Conservation (phyloP, 1,140 invertebrate genomes). For the Zophobas morio region DNA sequence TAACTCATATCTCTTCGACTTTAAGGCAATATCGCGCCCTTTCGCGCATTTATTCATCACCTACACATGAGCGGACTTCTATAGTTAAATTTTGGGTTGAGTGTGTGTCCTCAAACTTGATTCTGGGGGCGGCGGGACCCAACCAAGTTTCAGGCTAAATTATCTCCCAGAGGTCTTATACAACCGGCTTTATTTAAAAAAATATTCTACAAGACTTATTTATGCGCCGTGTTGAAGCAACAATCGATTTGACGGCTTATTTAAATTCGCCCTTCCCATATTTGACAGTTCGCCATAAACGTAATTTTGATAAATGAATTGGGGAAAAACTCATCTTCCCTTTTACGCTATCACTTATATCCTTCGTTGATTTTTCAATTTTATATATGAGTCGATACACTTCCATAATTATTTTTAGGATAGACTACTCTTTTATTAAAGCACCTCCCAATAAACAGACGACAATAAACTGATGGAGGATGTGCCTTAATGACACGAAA, state of each 20-base stretch:
- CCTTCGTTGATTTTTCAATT: neutral
- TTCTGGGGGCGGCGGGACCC: neutral
- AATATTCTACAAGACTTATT: neutral
- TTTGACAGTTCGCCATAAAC: conserved; percentile 20
- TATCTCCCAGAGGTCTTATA: neutral
- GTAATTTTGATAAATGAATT: conserved; percentile 26
- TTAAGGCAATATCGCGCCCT: conserved; percentile 27
- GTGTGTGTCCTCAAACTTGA: neutral
- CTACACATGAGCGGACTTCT: conserved; percentile 25
- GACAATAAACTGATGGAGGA: too few relatives aligned
- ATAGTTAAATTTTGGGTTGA: conserved; percentile 15
- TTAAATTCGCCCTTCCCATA: conserved; percentile 6
- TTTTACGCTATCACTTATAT: neutral
- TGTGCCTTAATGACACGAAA: too few relatives aligned
- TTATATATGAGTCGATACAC: neutral
- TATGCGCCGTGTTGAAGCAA: conserved; percentile 10
- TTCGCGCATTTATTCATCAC: conserved; percentile 31
- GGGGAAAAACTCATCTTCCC: neutral
- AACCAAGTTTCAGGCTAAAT: neutral
- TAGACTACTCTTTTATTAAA: too few relatives aligned
- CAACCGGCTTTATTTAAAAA: neutral
- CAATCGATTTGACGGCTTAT: conserved; percentile 17
- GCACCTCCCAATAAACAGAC: too few relatives aligned
- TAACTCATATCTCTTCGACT: conserved; percentile 40
- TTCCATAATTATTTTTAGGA: too few relatives aligned